Percentiles rank a stretch among this genome's conserved stretches.
Conservation (phyloP, 1,140 invertebrate species). For the Nasonia giraulti region DNA sequence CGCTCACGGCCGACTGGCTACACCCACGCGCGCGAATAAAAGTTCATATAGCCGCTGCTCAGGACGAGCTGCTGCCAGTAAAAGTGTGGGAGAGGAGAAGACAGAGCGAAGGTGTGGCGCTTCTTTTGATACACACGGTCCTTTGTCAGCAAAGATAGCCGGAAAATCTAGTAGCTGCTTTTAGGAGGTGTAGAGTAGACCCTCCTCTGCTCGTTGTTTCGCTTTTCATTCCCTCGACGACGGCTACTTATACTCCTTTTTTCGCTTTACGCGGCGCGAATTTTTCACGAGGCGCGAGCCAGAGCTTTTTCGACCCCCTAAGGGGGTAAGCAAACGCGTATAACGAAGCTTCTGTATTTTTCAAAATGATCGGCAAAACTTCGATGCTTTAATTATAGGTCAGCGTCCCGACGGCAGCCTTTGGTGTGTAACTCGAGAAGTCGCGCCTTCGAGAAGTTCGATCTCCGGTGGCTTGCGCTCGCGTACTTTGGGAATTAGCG, state of each 20-base stretch:
- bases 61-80: too few relatives aligned
- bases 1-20: background rate
- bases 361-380: background rate
- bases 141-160: slow-evolving; percentile 25
- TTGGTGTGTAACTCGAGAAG: slow-evolving; percentile 6
- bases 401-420: background rate
- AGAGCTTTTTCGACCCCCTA: too few relatives aligned
- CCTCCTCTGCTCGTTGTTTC: slow-evolving; percentile 30
- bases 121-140: background rate
- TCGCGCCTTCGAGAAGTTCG: slow-evolving; percentile 31
- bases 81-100: background rate
- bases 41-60: too few relatives aligned
- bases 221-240: background rate
- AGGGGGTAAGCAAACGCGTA: too few relatives aligned
- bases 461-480: background rate
- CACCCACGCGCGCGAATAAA: too few relatives aligned
- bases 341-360: too few relatives aligned
- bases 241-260: background rate
- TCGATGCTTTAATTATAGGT: background rate
- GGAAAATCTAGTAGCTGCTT: slow-evolving; percentile 30
- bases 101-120: background rate
- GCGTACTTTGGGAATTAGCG: slow-evolving; percentile 29
- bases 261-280: background rate
- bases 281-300: slow-evolving; percentile 37
- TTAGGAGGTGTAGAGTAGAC: background rate